Evolutionary conservation across 2,888 invertebrate genomes (phyloP).

Genomic region (Hypomecis atomaria): DNA sequence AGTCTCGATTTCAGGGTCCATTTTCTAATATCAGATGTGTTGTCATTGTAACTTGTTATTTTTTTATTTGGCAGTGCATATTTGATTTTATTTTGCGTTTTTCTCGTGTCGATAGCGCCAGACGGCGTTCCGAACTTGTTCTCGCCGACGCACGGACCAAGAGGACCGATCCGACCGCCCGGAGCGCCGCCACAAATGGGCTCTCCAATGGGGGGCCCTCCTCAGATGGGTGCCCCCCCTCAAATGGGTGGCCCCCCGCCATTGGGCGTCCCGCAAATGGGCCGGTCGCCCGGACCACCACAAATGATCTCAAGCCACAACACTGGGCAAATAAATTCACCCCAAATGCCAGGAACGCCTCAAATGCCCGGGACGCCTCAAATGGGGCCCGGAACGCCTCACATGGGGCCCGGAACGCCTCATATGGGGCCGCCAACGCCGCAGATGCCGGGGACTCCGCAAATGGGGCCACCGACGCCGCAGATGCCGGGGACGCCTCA

Average conservation of each 20-base stretch:
- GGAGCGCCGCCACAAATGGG: slow-evolving; percentile 55
- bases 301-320: slow-evolving; percentile 54
- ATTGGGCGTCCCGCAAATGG: slow-evolving; percentile 47
- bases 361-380: slow-evolving; percentile 46
- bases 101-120: slow-evolving; percentile 71
- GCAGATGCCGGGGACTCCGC: slow-evolving; percentile 78
- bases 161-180: slow-evolving; percentile 67
- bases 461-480: slow-evolving; percentile 64
- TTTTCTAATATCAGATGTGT: slow-evolving; percentile 26
- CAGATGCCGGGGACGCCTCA: slow-evolving; percentile 62
- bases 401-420: slow-evolving; percentile 49
- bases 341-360: slow-evolving; percentile 55
- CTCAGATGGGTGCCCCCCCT: slow-evolving; percentile 54
- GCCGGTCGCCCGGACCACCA: slow-evolving; percentile 49
- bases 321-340: slow-evolving; percentile 50
- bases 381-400: slow-evolving; percentile 50
- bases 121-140: slow-evolving; percentile 81
- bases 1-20: slow-evolving; percentile 12
- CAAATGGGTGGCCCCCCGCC: slow-evolving; percentile 55
- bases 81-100: slow-evolving; percentile 68
- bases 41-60: slow-evolving; percentile 40
- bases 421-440: slow-evolving; percentile 49
- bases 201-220: slow-evolving; percentile 42
- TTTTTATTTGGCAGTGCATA: slow-evolving; percentile 58
- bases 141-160: slow-evolving; percentile 72